Evolutionary conservation across 92 coral and sea anemone species (phyloP), one percentile per base, ranked within the genome.

Genomic region (Heteractis magnifica): DNA sequence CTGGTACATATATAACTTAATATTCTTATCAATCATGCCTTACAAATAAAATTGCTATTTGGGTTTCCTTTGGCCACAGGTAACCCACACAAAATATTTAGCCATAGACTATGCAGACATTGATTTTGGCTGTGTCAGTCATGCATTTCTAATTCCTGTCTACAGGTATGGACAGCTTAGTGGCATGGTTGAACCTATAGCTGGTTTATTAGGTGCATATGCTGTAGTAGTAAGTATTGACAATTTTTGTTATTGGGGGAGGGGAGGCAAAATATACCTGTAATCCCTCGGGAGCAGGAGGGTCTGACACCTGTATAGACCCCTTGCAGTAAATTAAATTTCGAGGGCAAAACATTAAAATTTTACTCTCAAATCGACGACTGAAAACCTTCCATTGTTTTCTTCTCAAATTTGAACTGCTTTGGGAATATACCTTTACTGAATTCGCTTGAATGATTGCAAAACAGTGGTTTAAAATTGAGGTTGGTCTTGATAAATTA

Each of bases 121-220:
- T 34, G 44, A 34, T 34, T 34, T 34, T 34, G 3, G 44, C 44
- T 34, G 3, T 34, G 44, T 34, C 70, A 62, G 23, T 62, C 7
- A 8, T 62, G 20, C 6, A n/a, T 18, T 62, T 3, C 20, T 62
- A n/a, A 18, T n/a, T 26, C 49, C 53, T 65, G 4, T 62, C 77
- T 56, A 7, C 52, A 95, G 98, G 98, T 95, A 90, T 88, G 98
- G 98, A n/a, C 98, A 95, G 86, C 91, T 95, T 7, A 95, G 98
- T 92, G 98, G 98, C 8, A 95, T 95, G 98, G 98, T 95, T 13
- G 98, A 95, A 85, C 98, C 98, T 64, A 55, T 95, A n/a, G 98
- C 98, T 79, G 98, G 98, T 10, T 51, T 95, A 5, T 89, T 95
- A 88, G 98, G 98, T 58, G 98, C 98, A 79, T 87, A 88, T 85